phyloP scores from a whole-genome alignment of 2,888 invertebrate genomes.

The Helicoverpa assulta region DNA sequence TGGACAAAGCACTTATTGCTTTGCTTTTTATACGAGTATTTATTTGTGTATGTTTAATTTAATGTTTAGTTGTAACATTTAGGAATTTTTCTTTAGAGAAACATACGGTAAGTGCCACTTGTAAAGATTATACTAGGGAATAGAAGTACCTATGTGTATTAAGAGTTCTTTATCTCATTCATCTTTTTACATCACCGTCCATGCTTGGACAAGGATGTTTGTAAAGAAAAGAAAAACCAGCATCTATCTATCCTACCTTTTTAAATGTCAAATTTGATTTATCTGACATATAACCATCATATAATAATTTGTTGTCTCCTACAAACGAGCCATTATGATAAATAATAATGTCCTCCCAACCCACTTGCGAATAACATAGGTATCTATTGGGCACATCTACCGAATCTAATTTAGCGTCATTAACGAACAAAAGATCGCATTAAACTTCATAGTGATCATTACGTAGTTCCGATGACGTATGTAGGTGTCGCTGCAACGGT shows the following conservation, averaged over 20 bases:
- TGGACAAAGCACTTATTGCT: constrained; percentile 15
- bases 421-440: constrained; percentile 53
- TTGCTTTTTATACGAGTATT: background rate
- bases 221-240: too few relatives aligned
- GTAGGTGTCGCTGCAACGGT: constrained; percentile 85
- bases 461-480: constrained; percentile 79
- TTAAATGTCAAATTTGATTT: constrained; percentile 22
- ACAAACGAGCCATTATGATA: constrained; percentile 48
- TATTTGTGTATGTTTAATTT: constrained; percentile 1
- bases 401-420: constrained; percentile 49
- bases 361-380: constrained; percentile 48
- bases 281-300: constrained; percentile 25
- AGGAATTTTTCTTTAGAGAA: background rate
- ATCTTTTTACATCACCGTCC: too few relatives aligned
- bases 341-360: constrained; percentile 48
- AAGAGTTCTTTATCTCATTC: too few relatives aligned
- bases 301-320: constrained; percentile 40
- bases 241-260: background rate
- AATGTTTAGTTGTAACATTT: background rate
- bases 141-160: too few relatives aligned
- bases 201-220: too few relatives aligned
- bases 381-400: constrained; percentile 54
- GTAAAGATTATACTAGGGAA: too few relatives aligned
- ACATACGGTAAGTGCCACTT: too few relatives aligned
- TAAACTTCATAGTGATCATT: constrained; percentile 61